These are phyloP conservation scores for Polypedilum pembai DNA, from an alignment of 1,140 invertebrate genomes.

Conservation along the genomic window DNA sequence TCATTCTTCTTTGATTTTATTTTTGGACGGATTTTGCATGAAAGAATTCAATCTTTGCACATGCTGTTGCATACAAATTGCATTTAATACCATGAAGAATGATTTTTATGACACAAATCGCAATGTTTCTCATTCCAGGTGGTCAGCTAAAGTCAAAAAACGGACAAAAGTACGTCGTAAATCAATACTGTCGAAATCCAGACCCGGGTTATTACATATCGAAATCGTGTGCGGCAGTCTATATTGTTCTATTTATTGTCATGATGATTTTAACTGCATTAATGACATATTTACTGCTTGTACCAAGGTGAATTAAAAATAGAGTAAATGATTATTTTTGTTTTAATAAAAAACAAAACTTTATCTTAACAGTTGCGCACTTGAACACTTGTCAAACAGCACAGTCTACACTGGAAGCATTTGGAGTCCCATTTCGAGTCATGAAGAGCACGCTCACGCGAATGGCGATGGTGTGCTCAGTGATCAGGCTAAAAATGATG, in stretches of 20 bases:
- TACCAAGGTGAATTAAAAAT: slow-evolving; percentile 25
- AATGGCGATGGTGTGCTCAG: slow-evolving; percentile 21
- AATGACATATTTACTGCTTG: slow-evolving; percentile 38
- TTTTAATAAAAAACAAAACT: background rate
- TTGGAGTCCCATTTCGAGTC: slow-evolving; percentile 23
- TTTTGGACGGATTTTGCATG: background rate
- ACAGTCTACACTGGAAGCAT: background rate
- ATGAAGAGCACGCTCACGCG: slow-evolving; percentile 31
- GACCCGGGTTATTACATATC: slow-evolving; percentile 39
- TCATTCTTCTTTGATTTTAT: background rate
- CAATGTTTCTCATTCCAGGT: slow-evolving; percentile 35
- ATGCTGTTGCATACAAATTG: background rate
- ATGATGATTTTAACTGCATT: slow-evolving; percentile 38
- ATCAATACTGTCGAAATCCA: slow-evolving; percentile 34
- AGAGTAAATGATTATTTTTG: background rate
- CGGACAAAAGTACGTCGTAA: slow-evolving; percentile 43
- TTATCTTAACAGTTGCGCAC: background rate
- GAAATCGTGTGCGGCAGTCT: slow-evolving; percentile 36
- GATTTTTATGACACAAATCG: too few species aligned
- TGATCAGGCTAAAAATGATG: background rate
- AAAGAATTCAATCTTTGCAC: background rate
- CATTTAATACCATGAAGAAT: too few species aligned
- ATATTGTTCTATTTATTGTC: slow-evolving; percentile 35
- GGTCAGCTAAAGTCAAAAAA: slow-evolving; percentile 43
- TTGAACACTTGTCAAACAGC: background rate